These are phyloP conservation scores for Anser cygnoides DNA, from an alignment of 2,113 vertebrate species.

Conservation along the genomic window DNA sequence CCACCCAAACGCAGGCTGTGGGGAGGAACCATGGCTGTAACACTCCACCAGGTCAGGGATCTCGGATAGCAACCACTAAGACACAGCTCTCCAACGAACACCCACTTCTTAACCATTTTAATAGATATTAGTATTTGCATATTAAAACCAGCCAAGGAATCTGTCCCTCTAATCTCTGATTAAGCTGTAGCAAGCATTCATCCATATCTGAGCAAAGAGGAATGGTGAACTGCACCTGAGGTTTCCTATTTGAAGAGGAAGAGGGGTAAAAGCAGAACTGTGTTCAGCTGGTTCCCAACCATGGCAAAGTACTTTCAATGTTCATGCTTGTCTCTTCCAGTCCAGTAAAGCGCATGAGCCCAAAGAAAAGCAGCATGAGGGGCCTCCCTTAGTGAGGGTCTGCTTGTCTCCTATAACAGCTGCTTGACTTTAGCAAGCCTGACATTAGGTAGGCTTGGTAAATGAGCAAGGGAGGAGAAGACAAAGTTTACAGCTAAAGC, in stretches of 20 bases:
- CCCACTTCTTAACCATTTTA: background rate
- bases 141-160: background rate
- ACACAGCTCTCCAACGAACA: background rate
- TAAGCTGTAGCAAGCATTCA: background rate
- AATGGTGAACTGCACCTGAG: background rate
- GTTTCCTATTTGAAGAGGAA: background rate
- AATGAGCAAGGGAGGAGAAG: background rate
- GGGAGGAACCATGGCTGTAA: background rate
- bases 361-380: conserved; percentile 41
- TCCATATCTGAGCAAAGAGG: background rate
- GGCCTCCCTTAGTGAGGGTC: conserved; percentile 42
- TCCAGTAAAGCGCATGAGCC: conserved; percentile 41
- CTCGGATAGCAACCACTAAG: background rate
- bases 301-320: conserved; percentile 35
- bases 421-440: conserved; percentile 23
- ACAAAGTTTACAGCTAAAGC: background rate
- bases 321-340: conserved; percentile 19
- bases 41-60: background rate
- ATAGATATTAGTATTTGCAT: background rate
- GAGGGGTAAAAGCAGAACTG: background rate
- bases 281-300: background rate
- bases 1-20: background rate
- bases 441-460: background rate
- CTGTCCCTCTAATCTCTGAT: background rate
- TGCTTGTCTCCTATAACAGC: background rate